A percentile compares a stretch with the other conserved stretches of the same genome.
phyloP scores from a whole-genome alignment of 2,797 vertebrate genomes.

The Chelmon rostratus region DNA sequence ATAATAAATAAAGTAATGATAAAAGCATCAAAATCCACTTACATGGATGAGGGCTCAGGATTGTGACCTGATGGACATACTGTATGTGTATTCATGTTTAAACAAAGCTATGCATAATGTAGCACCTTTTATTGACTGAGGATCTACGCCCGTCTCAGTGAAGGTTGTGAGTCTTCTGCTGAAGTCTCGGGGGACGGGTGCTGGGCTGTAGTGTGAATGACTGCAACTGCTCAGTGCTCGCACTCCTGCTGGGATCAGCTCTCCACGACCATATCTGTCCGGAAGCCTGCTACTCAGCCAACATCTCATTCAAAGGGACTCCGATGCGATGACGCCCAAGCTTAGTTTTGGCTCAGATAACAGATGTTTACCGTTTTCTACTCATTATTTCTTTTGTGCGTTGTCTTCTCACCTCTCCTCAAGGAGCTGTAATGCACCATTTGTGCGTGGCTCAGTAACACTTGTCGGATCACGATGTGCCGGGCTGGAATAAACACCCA shows the following conservation, averaged over 20 bases:
- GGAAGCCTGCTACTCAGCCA: slow-evolving; percentile 52
- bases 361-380: slow-evolving; percentile 64
- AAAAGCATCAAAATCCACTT: neutral
- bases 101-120: neutral
- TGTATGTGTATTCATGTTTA: neutral
- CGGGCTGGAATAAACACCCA: slow-evolving; percentile 57
- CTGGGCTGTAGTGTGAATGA: slow-evolving; percentile 24
- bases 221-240: slow-evolving; percentile 15
- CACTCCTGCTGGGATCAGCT: slow-evolving; percentile 41
- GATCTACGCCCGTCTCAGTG: neutral
- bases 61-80: neutral
- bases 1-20: neutral
- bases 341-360: slow-evolving; percentile 45
- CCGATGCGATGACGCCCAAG: slow-evolving; percentile 80
- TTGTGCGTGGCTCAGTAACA: slow-evolving; percentile 50
- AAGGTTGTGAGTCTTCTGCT: slow-evolving; percentile 11
- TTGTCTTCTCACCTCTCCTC: slow-evolving; percentile 43
- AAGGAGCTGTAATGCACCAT: slow-evolving; percentile 48
- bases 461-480: slow-evolving; percentile 67
- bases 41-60: neutral
- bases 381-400: slow-evolving; percentile 56
- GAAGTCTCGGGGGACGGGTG: slow-evolving; percentile 18
- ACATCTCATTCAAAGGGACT: slow-evolving; percentile 67
- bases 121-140: slow-evolving; percentile 15
- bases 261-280: slow-evolving; percentile 23